A percentile compares a stretch with the other conserved stretches of the same genome.
Conservation (phyloP, 2,888 invertebrate genomes). For the Euzophera pinguis region DNA sequence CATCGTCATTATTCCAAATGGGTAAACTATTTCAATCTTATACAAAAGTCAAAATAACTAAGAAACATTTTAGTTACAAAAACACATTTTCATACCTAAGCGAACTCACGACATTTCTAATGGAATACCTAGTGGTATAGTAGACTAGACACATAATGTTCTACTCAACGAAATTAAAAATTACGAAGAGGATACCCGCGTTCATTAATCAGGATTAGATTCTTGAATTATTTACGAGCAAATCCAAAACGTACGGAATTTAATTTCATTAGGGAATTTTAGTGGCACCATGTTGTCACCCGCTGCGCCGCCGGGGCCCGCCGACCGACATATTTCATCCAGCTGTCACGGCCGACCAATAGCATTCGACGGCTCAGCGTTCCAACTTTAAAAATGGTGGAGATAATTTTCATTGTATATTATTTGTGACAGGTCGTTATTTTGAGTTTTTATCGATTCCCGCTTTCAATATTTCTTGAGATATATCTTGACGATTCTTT, state of each 20-base stretch:
- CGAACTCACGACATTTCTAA: too few relatives aligned
- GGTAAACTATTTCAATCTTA: too few relatives aligned
- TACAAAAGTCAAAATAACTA: too few relatives aligned
- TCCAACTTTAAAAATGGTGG: slow-evolving; percentile 74
- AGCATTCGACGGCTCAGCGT: slow-evolving; percentile 45
- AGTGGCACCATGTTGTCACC: slow-evolving; percentile 74
- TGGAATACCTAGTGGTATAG: too few relatives aligned
- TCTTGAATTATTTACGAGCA: slow-evolving; percentile 74
- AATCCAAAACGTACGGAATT: slow-evolving; percentile 76
- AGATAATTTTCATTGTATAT: slow-evolving; percentile 78
- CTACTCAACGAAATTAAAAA: slow-evolving; percentile 44
- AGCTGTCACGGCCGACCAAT: slow-evolving; percentile 74
- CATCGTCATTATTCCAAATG: too few relatives aligned
- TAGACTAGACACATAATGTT: slow-evolving; percentile 13
- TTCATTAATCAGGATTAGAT: slow-evolving; percentile 79
- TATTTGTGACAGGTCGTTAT: slow-evolving; percentile 80
- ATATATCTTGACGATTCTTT: slow-evolving; percentile 39
- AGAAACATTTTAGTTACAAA: too few relatives aligned
- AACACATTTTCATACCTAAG: too few relatives aligned
- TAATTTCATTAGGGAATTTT: slow-evolving; percentile 78
- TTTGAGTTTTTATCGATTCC: slow-evolving; percentile 68
- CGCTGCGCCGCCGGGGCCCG: slow-evolving; percentile 67
- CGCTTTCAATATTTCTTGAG: slow-evolving; percentile 64
- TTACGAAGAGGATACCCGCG: slow-evolving; percentile 46
- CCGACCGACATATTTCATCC: slow-evolving; percentile 67